Evolutionary conservation across 2,113 vertebrate species (phyloP).

Genomic region (Recurvirostra avosetta): DNA sequence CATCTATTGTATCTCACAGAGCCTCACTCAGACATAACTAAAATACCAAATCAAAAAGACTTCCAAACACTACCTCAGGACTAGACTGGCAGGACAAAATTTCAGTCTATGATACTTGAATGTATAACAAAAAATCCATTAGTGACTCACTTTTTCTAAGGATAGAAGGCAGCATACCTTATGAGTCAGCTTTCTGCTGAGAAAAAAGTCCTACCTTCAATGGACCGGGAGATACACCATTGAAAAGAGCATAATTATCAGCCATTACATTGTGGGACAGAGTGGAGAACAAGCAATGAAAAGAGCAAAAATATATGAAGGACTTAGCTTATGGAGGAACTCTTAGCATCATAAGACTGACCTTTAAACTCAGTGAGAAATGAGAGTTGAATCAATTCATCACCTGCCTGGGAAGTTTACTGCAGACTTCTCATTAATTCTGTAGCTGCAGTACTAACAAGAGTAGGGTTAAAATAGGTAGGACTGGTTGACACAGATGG

Average conservation of each 20-base stretch:
- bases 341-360: background rate
- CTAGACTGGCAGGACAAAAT: constrained; percentile 1
- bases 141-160: constrained; percentile 61
- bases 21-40: background rate
- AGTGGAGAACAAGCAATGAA: background rate
- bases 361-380: constrained; percentile 30
- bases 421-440: background rate
- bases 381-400: background rate
- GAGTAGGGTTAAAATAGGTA: background rate
- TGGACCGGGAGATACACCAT: background rate
- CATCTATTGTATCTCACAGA: background rate
- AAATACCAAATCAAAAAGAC: constrained; percentile 30
- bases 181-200: constrained; percentile 49
- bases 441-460: background rate
- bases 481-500: background rate
- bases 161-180: constrained; percentile 46
- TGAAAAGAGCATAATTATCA: constrained; percentile 21
- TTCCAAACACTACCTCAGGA: constrained; percentile 4
- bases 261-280: background rate
- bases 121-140: constrained; percentile 61
- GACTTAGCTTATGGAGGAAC: background rate
- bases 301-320: constrained; percentile 12
- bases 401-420: background rate
- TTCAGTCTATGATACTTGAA: constrained; percentile 22
- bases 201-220: constrained; percentile 37